Base-by-base conservation (phyloP, 2,113 vertebrate species). In the Silurus asotus region DNA sequence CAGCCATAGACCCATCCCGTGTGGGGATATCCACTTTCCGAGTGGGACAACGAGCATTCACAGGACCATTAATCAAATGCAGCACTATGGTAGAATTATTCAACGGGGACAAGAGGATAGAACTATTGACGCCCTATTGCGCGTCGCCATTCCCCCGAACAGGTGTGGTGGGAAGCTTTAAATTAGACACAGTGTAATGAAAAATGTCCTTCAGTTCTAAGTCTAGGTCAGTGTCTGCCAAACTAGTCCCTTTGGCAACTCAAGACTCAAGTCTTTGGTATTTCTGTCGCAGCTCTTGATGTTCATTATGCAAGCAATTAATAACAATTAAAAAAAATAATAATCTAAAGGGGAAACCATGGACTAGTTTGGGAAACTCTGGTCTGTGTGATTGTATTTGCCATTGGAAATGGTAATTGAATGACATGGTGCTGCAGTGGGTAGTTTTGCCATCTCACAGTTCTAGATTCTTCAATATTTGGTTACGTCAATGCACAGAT, bases 11-110 rank as follows among this genome's bases (percentile, higher is more conserved):
- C 56, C 80, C 48, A 64, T 87, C 87, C 89, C 74, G 62, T 88
- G 87, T 87, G 90, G 87, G 89, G 90, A 70, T 82, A 67, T 58
- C 83, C 72, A 8, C 6, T 74, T 67, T 74, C 81, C 51, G 51
- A 80, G 48, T 28, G 77, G 86, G 81, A 87, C 87, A 91, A 81
- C 89, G 91, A 92, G 89, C 87, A 84, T 92, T 92, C 91, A 88
- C 89, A 83, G 88, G 89, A 89, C 93, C 93, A 93, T 93, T 93
- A 93, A 94, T 94, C 92, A 94, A 88, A 90, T 88, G 82, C 85
- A 88, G 89, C 84, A 76, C 87, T 86, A 83, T 84, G 89, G 91
- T 90, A 90, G 90, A 92, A 92, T 94, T 93, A 92, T 87, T 86
- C 92, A 92, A 92, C 93, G 88, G 90, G 86, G 90, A 84, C 76